phyloP scores from a whole-genome alignment of 2,888 invertebrate genomes.

The Diarsia brunnea region DNA sequence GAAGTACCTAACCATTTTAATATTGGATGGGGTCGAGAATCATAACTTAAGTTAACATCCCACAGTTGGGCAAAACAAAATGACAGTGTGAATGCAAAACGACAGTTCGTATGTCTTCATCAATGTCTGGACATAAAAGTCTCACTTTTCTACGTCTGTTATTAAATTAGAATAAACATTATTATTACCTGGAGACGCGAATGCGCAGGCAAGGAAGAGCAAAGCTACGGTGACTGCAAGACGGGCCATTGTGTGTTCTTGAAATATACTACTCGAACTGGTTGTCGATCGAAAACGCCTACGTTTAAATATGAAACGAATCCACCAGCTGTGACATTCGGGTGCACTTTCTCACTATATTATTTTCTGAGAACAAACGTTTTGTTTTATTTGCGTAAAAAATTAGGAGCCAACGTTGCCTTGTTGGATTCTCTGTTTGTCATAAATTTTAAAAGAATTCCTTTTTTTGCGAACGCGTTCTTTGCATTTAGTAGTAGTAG shows the following conservation, averaged over 20 bases:
- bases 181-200: conserved; percentile 29
- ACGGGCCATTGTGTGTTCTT: conserved; percentile 16
- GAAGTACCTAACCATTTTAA: no score
- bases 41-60: no score
- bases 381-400: not conserved
- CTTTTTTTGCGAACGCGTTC: not conserved
- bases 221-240: conserved; percentile 5
- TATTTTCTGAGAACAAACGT: not conserved
- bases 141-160: not conserved
- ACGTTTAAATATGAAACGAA: conserved; percentile 21
- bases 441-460: not conserved
- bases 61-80: no score
- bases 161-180: not conserved
- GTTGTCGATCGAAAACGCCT: not conserved
- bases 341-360: conserved; percentile 2
- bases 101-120: not conserved
- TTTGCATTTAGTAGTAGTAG: not conserved
- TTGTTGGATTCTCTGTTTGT: not conserved
- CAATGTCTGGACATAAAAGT: not conserved
- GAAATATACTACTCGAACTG: conserved; percentile 13
- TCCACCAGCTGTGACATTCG: conserved; percentile 7
- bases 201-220: conserved; percentile 11
- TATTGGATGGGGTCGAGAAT: no score
- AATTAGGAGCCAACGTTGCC: not conserved
- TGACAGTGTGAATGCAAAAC: no score